Conservation (phyloP, 2,113 vertebrate genomes). For the Boleophthalmus pectinirostris region DNA sequence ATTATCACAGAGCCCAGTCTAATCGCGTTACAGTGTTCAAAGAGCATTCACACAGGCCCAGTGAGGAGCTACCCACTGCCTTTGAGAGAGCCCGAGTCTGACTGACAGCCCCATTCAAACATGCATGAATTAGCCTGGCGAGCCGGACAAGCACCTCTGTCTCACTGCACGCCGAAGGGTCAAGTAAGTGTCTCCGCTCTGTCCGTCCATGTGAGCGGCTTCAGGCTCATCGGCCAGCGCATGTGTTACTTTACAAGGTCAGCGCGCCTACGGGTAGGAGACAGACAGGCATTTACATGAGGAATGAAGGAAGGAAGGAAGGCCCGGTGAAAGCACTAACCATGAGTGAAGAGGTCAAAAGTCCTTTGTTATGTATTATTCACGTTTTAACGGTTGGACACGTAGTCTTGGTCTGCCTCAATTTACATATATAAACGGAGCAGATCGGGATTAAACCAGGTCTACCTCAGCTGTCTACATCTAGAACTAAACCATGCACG, state of each 20-base stretch:
- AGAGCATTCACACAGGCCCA: conserved; percentile 49
- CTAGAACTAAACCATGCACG: no score
- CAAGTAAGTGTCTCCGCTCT: conserved; percentile 15
- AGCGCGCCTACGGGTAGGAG: background rate
- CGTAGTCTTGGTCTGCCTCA: no score
- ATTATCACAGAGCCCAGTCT: conserved; percentile 72
- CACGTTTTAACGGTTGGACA: no score
- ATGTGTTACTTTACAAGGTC: background rate
- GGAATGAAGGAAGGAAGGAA: background rate
- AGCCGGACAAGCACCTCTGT: conserved; percentile 8
- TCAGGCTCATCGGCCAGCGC: background rate
- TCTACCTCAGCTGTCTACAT: no score
- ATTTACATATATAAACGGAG: no score
- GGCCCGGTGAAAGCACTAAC: no score
- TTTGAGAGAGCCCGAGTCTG: conserved; percentile 46
- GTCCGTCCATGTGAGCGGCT: background rate
- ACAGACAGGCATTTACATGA: background rate
- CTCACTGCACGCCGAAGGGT: conserved; percentile 24
- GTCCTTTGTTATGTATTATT: no score
- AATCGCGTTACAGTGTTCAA: conserved; percentile 72
- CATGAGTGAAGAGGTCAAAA: no score
- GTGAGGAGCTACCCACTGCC: conserved; percentile 36
- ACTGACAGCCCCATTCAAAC: conserved; percentile 38
- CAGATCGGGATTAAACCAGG: no score
- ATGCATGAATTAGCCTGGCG: conserved; percentile 38